phyloP scores from a whole-genome alignment of 2,113 vertebrate genomes.

The Suncus etruscus region DNA sequence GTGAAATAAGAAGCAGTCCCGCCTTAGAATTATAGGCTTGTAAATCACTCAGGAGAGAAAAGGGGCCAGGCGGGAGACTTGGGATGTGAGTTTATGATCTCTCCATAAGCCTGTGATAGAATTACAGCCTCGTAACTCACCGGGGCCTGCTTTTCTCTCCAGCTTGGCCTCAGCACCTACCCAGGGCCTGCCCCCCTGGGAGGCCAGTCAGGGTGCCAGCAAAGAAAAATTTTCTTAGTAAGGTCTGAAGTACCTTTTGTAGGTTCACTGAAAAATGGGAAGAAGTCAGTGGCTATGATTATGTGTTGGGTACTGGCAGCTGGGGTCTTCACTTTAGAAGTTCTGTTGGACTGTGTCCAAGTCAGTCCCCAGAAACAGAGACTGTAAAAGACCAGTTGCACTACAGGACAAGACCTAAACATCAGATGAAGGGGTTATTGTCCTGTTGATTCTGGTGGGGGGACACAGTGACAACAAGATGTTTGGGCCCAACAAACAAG shows the following conservation, averaged over 20 bases:
- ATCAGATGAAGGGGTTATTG: not conserved
- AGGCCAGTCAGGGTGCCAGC: slow-evolving; percentile 4
- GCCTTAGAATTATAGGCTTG: slow-evolving; percentile 72
- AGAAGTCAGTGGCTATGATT: not conserved
- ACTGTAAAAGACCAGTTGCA: not conserved
- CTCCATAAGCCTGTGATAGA: slow-evolving; percentile 82
- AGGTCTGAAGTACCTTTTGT: no score
- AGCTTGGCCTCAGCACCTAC: not conserved
- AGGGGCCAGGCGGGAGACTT: slow-evolving; percentile 24
- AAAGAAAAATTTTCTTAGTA: not conserved
- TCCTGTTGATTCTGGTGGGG: not conserved
- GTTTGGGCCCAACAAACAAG: no score
- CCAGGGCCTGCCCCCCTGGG: not conserved
- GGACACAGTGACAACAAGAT: no score
- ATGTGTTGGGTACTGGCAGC: not conserved
- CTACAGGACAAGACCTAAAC: no score
- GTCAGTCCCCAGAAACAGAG: not conserved
- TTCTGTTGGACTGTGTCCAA: not conserved
- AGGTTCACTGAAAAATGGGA: not conserved
- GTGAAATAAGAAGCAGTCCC: slow-evolving; percentile 69
- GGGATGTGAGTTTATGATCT: slow-evolving; percentile 79
- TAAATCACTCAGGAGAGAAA: slow-evolving; percentile 73
- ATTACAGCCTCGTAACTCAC: slow-evolving; percentile 84
- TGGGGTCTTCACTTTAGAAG: not conserved
- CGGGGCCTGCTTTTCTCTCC: slow-evolving; percentile 65